Evolutionary conservation across 2,797 vertebrate species (phyloP).

Genomic region (Mormyrops attenuatus): DNA sequence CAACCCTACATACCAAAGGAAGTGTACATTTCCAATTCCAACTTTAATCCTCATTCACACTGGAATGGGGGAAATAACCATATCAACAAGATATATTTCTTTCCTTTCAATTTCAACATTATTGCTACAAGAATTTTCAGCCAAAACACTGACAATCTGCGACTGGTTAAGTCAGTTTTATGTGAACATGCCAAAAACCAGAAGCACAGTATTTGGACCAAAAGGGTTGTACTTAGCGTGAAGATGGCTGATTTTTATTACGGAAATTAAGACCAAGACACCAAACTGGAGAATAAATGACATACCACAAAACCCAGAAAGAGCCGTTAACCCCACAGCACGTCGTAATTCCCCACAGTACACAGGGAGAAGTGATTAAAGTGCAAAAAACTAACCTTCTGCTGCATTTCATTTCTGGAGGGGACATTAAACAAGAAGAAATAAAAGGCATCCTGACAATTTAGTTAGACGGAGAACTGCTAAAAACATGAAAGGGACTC

Average conservation of each 20-base stretch:
- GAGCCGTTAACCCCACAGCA: slow-evolving; percentile 24
- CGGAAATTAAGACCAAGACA: slow-evolving; percentile 32
- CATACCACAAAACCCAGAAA: slow-evolving; percentile 22
- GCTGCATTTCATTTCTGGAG: slow-evolving; percentile 27
- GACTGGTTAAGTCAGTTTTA: background rate
- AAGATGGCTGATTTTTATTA: slow-evolving; percentile 34
- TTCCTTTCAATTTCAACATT: background rate
- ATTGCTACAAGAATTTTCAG: slow-evolving; percentile 4
- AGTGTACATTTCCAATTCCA: background rate
- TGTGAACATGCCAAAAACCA: slow-evolving; percentile 10
- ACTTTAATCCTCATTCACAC: background rate
- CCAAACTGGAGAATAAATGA: slow-evolving; percentile 26
- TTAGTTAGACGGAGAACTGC: slow-evolving; percentile 23
- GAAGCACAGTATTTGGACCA: slow-evolving; percentile 41
- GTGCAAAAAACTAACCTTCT: slow-evolving; percentile 34
- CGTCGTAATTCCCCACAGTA: slow-evolving; percentile 26
- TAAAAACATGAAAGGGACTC: slow-evolving; percentile 40
- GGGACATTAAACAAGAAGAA: slow-evolving; percentile 28
- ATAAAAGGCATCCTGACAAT: slow-evolving; percentile 23
- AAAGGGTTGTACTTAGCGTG: slow-evolving; percentile 33
- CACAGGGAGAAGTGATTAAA: slow-evolving; percentile 25
- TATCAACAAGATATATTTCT: background rate
- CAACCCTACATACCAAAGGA: background rate
- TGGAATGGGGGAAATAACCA: background rate
- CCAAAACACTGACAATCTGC: background rate